These are phyloP conservation scores for Thalassoma bifasciatum DNA, from an alignment of 2,113 vertebrate genomes.

Conservation along the genomic window DNA sequence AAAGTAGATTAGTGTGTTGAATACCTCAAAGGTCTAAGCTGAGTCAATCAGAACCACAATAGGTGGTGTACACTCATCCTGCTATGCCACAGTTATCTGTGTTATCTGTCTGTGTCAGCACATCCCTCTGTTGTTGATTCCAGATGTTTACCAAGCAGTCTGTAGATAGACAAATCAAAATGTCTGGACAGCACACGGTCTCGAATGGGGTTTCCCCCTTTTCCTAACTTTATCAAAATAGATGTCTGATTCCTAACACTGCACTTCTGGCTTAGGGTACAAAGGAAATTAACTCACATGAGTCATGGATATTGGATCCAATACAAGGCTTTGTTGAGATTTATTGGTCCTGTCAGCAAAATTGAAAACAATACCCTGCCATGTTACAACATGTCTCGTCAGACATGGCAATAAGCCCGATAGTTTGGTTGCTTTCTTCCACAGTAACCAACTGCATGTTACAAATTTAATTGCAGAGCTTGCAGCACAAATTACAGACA, in stretches of 20 bases:
- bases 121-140: constrained; percentile 24
- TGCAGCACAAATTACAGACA: neutral
- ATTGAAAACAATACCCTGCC: neutral
- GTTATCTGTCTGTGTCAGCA: constrained; percentile 44
- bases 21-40: neutral
- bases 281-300: neutral
- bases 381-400: neutral
- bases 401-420: neutral
- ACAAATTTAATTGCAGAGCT: neutral
- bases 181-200: constrained; percentile 19
- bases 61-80: neutral
- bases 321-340: neutral
- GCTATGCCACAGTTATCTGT: constrained; percentile 33
- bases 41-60: constrained; percentile 17
- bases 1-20: neutral
- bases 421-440: neutral
- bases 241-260: constrained; percentile 8
- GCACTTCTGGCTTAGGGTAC: too few relatives aligned
- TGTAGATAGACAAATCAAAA: constrained; percentile 34
- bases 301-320: constrained; percentile 4
- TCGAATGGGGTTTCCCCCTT: constrained; percentile 5
- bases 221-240: neutral
- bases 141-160: constrained; percentile 48
- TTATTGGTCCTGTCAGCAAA: neutral
- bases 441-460: too few relatives aligned